Evolutionary conservation across 2,797 vertebrate genomes (phyloP).

Genomic region (Aplochiton taeniatus): DNA sequence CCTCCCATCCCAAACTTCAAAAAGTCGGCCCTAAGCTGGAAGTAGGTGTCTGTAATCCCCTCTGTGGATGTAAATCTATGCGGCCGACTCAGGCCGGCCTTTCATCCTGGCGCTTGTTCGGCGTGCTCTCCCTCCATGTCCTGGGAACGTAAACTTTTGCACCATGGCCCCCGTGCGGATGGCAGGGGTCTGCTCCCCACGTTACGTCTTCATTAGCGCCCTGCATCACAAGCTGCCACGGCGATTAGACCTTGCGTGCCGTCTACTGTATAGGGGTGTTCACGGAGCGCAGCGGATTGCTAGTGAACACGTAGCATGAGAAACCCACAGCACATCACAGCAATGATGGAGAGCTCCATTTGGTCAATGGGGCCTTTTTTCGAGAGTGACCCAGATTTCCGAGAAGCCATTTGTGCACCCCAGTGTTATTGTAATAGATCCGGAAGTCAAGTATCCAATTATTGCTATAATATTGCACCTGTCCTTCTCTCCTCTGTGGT

Average conservation of each 20-base stretch:
- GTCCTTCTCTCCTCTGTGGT: slow-evolving; percentile 54
- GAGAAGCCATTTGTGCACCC: slow-evolving; percentile 26
- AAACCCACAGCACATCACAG: not conserved
- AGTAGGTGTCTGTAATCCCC: slow-evolving; percentile 86
- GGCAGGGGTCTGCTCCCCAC: slow-evolving; percentile 65
- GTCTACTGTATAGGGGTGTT: not conserved
- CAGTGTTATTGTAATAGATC: slow-evolving; percentile 17
- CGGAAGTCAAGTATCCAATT: slow-evolving; percentile 14
- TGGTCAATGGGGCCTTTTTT: slow-evolving; percentile 18
- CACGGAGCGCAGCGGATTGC: not conserved
- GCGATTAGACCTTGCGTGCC: slow-evolving; percentile 59
- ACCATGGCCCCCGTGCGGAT: slow-evolving; percentile 71
- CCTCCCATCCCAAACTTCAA: slow-evolving; percentile 83
- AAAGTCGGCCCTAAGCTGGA: slow-evolving; percentile 83
- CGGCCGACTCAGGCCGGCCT: slow-evolving; percentile 77
- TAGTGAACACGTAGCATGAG: not conserved
- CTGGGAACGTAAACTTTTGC: slow-evolving; percentile 86
- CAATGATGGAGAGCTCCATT: slow-evolving; percentile 15
- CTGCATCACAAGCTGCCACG: slow-evolving; percentile 61
- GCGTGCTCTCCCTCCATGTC: slow-evolving; percentile 75
- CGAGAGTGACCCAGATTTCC: slow-evolving; percentile 22
- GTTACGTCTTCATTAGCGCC: slow-evolving; percentile 76
- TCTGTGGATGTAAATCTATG: slow-evolving; percentile 88
- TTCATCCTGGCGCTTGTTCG: slow-evolving; percentile 79
- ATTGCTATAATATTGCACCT: slow-evolving; percentile 47